Evolutionary conservation across 2,113 vertebrate species (phyloP).

Genomic region (Petromus typicus): DNA sequence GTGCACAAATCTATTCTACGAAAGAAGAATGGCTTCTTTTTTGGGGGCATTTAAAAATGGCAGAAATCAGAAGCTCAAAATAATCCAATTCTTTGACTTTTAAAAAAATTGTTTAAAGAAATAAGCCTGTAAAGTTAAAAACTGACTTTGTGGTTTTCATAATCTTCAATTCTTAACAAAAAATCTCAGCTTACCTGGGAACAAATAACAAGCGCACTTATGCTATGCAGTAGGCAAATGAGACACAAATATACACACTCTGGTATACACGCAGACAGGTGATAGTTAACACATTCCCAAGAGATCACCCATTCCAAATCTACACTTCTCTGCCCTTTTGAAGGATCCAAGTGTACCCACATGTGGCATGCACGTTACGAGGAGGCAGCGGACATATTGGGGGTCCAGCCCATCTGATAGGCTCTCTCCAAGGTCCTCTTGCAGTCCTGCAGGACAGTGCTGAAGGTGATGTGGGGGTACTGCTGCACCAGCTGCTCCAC

Average conservation of each 20-base stretch:
- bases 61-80: conserved; percentile 69
- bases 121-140: conserved; percentile 65
- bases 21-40: conserved; percentile 53
- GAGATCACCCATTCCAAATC: conserved; percentile 68
- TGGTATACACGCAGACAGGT: conserved; percentile 20
- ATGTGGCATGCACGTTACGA: conserved; percentile 87
- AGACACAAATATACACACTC: conserved; percentile 58
- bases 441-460: conserved; percentile 99
- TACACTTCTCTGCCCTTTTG: conserved; percentile 73
- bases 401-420: conserved; percentile 99
- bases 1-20: conserved; percentile 76
- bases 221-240: conserved; percentile 63
- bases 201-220: conserved; percentile 59
- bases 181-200: conserved; percentile 66
- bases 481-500: conserved; percentile 98
- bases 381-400: conserved; percentile 93
- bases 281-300: conserved; percentile 59
- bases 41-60: conserved; percentile 30
- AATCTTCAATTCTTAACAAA: conserved; percentile 57
- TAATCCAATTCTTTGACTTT: conserved; percentile 4
- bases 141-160: conserved; percentile 34
- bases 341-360: conserved; percentile 45
- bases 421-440: conserved; percentile 98
- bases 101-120: conserved; percentile 32
- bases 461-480: conserved; percentile 98